These are phyloP conservation scores for Spondyliosoma cantharus DNA, from an alignment of 2,797 vertebrate genomes.

Conservation along the genomic window DNA sequence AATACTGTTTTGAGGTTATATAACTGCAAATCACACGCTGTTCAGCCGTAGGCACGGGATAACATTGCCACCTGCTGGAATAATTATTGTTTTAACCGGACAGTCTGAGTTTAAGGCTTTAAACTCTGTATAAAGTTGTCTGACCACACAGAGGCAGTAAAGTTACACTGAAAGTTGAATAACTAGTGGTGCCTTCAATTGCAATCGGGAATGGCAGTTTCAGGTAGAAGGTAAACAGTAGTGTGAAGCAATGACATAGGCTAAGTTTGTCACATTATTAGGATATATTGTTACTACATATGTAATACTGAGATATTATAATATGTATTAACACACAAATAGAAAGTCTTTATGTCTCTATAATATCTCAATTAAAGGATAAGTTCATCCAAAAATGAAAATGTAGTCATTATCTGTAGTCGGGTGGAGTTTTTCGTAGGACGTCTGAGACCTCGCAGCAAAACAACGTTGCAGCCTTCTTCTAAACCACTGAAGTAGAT, in stretches of 20 bases:
- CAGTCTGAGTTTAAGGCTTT: not conserved
- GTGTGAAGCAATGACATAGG: not conserved
- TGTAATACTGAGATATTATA: not conserved
- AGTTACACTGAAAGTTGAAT: conserved; percentile 25
- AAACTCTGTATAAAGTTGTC: conserved; percentile 12
- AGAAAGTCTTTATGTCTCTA: not conserved
- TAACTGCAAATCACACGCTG: conserved; percentile 6
- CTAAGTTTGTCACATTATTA: not conserved
- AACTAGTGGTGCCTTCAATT: conserved; percentile 4
- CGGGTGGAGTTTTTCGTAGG: no score
- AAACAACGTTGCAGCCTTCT: no score
- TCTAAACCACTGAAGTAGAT: no score
- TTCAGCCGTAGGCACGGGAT: not conserved
- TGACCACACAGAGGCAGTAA: conserved; percentile 67
- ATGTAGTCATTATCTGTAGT: no score
- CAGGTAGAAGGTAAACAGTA: no score
- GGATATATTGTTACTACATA: no score
- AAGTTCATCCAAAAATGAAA: no score
- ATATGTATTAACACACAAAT: not conserved
- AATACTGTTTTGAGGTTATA: conserved; percentile 37
- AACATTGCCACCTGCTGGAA: conserved; percentile 66
- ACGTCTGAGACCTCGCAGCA: no score
- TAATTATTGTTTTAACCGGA: not conserved
- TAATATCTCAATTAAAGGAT: no score
- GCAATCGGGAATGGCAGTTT: not conserved